Base-by-base conservation (phyloP, 2,888 invertebrate genomes). In the Synanthedon myopaeformis region DNA sequence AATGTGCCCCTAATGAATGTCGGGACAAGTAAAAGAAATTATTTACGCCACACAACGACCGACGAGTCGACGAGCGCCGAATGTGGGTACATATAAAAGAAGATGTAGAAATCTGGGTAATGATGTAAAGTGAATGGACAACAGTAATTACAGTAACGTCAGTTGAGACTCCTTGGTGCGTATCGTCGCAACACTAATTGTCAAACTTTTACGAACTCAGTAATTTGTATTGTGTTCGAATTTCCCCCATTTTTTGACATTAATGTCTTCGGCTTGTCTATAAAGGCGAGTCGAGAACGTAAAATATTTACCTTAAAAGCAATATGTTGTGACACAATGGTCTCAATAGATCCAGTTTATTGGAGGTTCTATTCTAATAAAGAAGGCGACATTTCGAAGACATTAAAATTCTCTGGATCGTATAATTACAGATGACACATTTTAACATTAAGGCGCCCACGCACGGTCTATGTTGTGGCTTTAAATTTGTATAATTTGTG, bases 361-460 rank as follows among this genome's bases (percentile, higher is more conserved):
- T 69, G 66, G 71, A 70, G 75, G 69, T 74, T 66, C 79, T 77
- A 84, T 85, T 84, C 82, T 82, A 75, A 83, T 84, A 81, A 79
- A 82, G 81, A 79, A 81, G 75, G 75, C 77, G 83, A 83, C 78
- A 79, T 84, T 84, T 82, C 70, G 74, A 76, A 79, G 75, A 83
- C 82, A 84, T 87, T 84, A 82, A 87, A 83, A 82, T 86, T 82
- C 82, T 72, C 77, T 75, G 77, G 79, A 78, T 82, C 74, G 76
- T 82, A 86, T 87, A 87, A 87, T 86, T 86, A 87, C 82, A 74
- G 74, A 80, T 83, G 87, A 86, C 87, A 87, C 84, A 81, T 86
- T 85, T 82, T 74, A 82, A 79, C 84, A 82, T 86, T 81, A 81
- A 82, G 75, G 78, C 85, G 74, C 87, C 87, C 86, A 87, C 87